These are phyloP conservation scores for Nycticorax nycticorax DNA, from an alignment of 2,113 vertebrate species.

Conservation along the genomic window DNA sequence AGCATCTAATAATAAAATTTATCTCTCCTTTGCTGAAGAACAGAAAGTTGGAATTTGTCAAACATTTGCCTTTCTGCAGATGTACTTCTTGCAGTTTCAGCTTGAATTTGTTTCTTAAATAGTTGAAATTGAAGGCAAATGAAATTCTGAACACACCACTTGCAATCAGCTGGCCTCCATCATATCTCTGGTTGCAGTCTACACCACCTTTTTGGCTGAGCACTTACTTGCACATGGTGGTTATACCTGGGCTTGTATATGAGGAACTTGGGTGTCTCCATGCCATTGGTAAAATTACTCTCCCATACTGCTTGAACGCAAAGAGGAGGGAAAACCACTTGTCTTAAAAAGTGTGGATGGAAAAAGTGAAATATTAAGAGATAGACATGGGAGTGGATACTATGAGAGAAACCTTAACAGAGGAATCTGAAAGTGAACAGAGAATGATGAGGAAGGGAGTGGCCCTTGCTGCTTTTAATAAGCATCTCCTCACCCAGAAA, in stretches of 20 bases:
- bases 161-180: background rate
- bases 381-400: background rate
- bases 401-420: background rate
- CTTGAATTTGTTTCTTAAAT: background rate
- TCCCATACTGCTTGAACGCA: background rate
- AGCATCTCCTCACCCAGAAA: background rate
- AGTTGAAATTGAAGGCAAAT: background rate
- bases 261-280: background rate
- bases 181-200: background rate
- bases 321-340: background rate
- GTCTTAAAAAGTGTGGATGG: background rate
- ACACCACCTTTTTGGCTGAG: background rate
- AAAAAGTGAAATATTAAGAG: background rate
- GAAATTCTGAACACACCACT: background rate
- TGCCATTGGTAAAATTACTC: background rate
- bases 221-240: background rate
- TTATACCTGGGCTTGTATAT: background rate
- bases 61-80: background rate
- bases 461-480: background rate
- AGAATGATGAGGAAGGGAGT: background rate
- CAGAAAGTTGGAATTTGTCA: background rate
- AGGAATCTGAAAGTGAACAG: background rate
- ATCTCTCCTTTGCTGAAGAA: background rate
- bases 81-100: background rate
- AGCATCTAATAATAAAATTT: background rate